Conservation (phyloP, 2,797 vertebrate genomes). For the Botia almorhae region DNA sequence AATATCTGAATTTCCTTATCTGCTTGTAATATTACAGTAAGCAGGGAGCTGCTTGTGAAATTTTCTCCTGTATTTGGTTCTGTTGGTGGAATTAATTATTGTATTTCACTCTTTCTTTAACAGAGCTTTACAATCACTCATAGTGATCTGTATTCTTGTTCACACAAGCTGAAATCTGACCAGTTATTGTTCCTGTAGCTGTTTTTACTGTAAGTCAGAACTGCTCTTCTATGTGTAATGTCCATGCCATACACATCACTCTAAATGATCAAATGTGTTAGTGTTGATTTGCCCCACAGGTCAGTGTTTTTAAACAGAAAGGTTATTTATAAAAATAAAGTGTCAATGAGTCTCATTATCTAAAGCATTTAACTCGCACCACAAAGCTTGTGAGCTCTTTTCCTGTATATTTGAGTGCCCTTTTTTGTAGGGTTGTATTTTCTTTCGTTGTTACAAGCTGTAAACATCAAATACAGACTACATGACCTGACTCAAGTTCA, state of each 20-base stretch:
- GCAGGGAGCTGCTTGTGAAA: neutral
- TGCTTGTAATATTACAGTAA: slow-evolving; percentile 17
- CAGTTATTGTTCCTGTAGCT: slow-evolving; percentile 14
- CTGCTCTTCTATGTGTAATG: slow-evolving; percentile 26
- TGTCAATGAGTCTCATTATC: slow-evolving; percentile 50
- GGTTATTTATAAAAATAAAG: slow-evolving; percentile 65
- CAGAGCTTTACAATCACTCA: too few species aligned
- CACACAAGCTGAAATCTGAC: too few species aligned
- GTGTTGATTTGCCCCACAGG: slow-evolving; percentile 42
- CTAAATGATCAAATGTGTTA: slow-evolving; percentile 30
- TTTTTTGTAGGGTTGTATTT: slow-evolving; percentile 53
- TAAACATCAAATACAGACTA: too few species aligned
- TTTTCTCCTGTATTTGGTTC: slow-evolving; percentile 20
- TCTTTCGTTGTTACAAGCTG: too few species aligned
- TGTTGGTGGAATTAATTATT: neutral
- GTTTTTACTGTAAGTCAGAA: slow-evolving; percentile 20
- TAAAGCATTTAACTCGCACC: slow-evolving; percentile 41
- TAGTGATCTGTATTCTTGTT: too few species aligned
- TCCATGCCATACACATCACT: slow-evolving; percentile 16
- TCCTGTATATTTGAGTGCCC: slow-evolving; percentile 37
- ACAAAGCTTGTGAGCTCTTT: slow-evolving; percentile 30
- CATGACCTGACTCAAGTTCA: neutral
- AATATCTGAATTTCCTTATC: slow-evolving; percentile 11
- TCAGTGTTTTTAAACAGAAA: slow-evolving; percentile 55
- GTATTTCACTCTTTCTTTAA: too few species aligned